Evolutionary conservation across 2,888 invertebrate genomes (phyloP), one percentile per base, ranked within the genome.

Genomic region (Cosmopolites sordidus): DNA sequence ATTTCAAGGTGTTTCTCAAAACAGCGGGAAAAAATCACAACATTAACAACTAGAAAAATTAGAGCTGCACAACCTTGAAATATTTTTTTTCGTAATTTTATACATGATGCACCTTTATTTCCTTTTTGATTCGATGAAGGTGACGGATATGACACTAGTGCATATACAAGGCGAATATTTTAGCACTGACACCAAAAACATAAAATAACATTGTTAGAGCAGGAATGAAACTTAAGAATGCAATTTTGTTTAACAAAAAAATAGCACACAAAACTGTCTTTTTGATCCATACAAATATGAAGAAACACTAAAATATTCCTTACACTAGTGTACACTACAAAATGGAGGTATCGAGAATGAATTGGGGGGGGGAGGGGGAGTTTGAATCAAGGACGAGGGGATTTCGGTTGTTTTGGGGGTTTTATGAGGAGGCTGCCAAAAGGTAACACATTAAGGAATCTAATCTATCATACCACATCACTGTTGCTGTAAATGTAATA

Each of bases 371-470:
- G 41, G 14, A 41, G 11, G 33, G 33, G 22, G 22, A 22, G 22
- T 8, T n/a, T n/a, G n/a, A 22, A 22, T 5, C 22, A 5, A 11
- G 16, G 41, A 41, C 3, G 15, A 41, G 12, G 33, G 33, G 33
- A 12, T 33, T 11, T 33, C 33, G 11, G n/a, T 33, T 12, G 33
- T 33, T 33, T 33, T 12, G 33, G 27, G 27, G 27, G 9, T 27
- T 5, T 78, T 77, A 77, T 76, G 77, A 75, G 73, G 76, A 76
- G 65, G 67, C 61, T 60, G 74, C 52, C 53, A 71, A 73, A 78
- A n/a, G 79, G 78, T 80, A 81, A 81, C 80, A 81, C 80, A 75
- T 79, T 72, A 67, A 78, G 80, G 80, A 81, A 69, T 67, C 67
- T 73, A 73, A 70, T 68, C 71, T 72, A 73, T 70, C 69, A 72